Evolutionary conservation across 1,140 invertebrate species (phyloP).

Genomic region (Condylostylus longicornis): DNA sequence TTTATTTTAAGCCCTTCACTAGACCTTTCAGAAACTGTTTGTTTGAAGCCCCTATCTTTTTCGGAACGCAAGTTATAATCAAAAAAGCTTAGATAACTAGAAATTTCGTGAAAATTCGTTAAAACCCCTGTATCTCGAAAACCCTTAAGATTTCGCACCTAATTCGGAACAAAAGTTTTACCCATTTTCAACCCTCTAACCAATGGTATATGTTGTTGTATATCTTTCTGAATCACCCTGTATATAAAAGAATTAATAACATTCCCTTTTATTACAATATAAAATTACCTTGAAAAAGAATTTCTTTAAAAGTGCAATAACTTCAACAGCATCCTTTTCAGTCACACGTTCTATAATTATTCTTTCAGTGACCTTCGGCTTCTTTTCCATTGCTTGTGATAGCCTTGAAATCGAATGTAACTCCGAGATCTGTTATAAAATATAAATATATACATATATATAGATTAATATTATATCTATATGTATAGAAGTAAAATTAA

Average conservation of each 20-base stretch:
- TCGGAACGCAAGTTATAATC: too few relatives aligned
- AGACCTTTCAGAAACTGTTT: too few relatives aligned
- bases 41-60: too few relatives aligned
- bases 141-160: not conserved
- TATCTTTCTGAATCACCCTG: not conserved
- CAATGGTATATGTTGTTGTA: not conserved
- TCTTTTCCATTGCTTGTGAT: constrained; percentile 25
- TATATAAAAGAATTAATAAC: not conserved
- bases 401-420: constrained; percentile 26
- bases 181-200: not conserved
- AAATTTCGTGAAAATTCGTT: too few relatives aligned
- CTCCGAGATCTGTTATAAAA: constrained; percentile 30
- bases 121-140: constrained; percentile 11
- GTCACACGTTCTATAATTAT: constrained; percentile 17
- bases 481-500: too few relatives aligned
- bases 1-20: too few relatives aligned
- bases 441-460: too few relatives aligned
- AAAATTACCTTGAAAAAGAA: constrained; percentile 33
- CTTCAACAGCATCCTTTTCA: constrained; percentile 16
- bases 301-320: constrained; percentile 21
- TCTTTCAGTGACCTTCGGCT: constrained; percentile 15
- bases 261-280: not conserved
- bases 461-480: too few relatives aligned
- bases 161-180: not conserved
- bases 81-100: too few relatives aligned